These are phyloP conservation scores for Sericinus montela DNA, from an alignment of 2,888 invertebrate genomes.

Conservation along the genomic window DNA sequence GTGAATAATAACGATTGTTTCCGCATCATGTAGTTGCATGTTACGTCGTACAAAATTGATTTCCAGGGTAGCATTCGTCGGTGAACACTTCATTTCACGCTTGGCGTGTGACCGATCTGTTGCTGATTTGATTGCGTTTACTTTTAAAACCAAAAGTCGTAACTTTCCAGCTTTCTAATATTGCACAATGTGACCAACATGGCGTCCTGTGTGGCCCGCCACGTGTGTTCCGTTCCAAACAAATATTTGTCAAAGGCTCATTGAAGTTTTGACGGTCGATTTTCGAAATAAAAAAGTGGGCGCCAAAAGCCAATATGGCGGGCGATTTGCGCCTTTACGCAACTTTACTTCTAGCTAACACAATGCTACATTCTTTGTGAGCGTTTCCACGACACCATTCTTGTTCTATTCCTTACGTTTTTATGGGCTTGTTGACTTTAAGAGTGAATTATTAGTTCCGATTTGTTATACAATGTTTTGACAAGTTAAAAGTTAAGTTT, in stretches of 20 bases:
- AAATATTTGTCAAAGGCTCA: slow-evolving; percentile 72
- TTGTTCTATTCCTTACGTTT: slow-evolving; percentile 51
- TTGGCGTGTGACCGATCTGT: slow-evolving; percentile 53
- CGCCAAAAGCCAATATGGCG: slow-evolving; percentile 38
- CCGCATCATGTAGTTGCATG: slow-evolving; percentile 15
- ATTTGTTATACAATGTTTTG: slow-evolving; percentile 50
- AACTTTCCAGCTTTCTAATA: slow-evolving; percentile 55
- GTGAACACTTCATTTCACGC: slow-evolving; percentile 64
- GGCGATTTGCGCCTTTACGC: slow-evolving; percentile 34
- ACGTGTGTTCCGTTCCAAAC: slow-evolving; percentile 57
- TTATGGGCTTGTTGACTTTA: slow-evolving; percentile 58
- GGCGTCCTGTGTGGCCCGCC: slow-evolving; percentile 70
- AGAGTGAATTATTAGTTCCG: slow-evolving; percentile 66
- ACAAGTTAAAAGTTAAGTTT: slow-evolving; percentile 38
- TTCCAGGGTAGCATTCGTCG: slow-evolving; percentile 38
- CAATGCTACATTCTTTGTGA: slow-evolving; percentile 49
- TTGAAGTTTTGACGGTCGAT: slow-evolving; percentile 61
- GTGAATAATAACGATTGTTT: slow-evolving; percentile 8
- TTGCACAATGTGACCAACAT: slow-evolving; percentile 50
- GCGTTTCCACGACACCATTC: slow-evolving; percentile 41
- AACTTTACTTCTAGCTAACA: slow-evolving; percentile 28
- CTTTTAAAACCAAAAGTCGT: slow-evolving; percentile 53
- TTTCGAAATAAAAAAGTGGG: slow-evolving; percentile 52
- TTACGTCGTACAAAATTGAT: slow-evolving; percentile 44
- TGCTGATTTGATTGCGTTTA: slow-evolving; percentile 57